phyloP scores from a whole-genome alignment of 1,140 invertebrate species.

The Cherax quadricarinatus region DNA sequence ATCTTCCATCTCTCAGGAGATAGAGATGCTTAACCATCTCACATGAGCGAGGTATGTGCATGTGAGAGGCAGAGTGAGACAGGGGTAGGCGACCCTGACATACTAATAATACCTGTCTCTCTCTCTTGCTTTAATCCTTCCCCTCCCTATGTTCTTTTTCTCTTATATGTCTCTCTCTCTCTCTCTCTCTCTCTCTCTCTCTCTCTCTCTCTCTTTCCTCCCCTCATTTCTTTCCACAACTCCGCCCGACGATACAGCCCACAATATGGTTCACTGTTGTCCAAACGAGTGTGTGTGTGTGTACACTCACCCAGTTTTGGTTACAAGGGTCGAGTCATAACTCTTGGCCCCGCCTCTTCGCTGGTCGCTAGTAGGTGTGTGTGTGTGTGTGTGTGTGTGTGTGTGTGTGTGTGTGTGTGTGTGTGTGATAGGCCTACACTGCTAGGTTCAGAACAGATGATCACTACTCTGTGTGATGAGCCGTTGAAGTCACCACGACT shows the following conservation, averaged over 20 bases:
- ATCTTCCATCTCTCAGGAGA: too few relatives aligned
- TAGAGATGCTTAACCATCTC: too few relatives aligned
- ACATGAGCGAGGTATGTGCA: not conserved
- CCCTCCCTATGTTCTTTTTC: not conserved
- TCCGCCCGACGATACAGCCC: not conserved
- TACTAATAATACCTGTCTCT: not conserved
- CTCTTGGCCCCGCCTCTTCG: too few relatives aligned
- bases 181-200: not conserved
- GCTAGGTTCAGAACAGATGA: too few relatives aligned
- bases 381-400: not conserved
- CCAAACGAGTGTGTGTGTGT: not conserved
- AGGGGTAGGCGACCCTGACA: not conserved
- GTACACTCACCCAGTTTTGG: too few relatives aligned
- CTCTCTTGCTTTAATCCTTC: not conserved
- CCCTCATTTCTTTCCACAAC: not conserved
- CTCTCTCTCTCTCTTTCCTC: not conserved
- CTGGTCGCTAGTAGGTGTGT: not conserved
- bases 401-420: not conserved
- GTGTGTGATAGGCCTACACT: not conserved
- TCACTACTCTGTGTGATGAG: too few relatives aligned
- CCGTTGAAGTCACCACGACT: not conserved
- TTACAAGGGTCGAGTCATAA: too few relatives aligned
- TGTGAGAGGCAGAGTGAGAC: not conserved
- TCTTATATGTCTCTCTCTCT: not conserved
- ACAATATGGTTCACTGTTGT: not conserved